These are phyloP conservation scores for Brachionus sp. DNA, from an alignment of 1,140 invertebrate genomes.

Conservation along the genomic window DNA sequence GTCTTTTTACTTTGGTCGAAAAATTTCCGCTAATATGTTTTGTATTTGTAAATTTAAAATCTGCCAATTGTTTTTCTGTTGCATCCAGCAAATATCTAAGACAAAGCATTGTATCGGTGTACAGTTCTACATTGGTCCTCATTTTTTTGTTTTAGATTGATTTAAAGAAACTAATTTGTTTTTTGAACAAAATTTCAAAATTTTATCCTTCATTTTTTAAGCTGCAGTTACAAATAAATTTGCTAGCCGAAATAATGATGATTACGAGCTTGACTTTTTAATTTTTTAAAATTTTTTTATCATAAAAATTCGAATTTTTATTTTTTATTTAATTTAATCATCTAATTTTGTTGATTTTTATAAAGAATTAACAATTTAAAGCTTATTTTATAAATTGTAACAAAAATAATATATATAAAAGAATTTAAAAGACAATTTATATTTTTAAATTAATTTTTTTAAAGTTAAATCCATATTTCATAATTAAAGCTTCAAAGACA, in stretches of 20 bases:
- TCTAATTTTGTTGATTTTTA: background rate
- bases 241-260: background rate
- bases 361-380: background rate
- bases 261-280: background rate
- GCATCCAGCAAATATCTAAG: background rate
- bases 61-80: background rate
- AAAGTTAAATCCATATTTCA: too few relatives aligned
- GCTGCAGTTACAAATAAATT: background rate
- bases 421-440: too few relatives aligned
- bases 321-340: too few relatives aligned
- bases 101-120: constrained; percentile 2
- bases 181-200: background rate
- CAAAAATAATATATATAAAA: too few relatives aligned
- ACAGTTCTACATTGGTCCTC: constrained; percentile 1
- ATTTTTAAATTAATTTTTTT: too few relatives aligned
- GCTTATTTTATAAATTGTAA: background rate
- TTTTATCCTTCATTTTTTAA: background rate
- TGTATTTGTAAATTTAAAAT: background rate
- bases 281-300: background rate
- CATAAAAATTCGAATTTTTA: background rate
- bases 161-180: background rate
- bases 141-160: background rate
- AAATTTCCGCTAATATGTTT: background rate
- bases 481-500: too few relatives aligned
- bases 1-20: background rate